phyloP scores from a whole-genome alignment of 2,888 invertebrate species.

The Zele albiditarsus region DNA sequence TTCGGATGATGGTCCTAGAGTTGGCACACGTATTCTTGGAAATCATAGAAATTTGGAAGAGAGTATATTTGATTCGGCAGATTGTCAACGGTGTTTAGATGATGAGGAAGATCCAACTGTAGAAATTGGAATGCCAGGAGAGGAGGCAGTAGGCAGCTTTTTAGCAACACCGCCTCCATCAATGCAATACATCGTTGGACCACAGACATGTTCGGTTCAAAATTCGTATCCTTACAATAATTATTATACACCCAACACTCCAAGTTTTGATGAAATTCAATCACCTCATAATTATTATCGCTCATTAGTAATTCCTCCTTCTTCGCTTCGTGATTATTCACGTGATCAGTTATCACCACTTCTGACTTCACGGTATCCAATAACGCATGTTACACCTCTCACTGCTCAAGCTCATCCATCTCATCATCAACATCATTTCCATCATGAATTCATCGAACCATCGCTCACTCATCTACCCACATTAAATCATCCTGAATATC shows the following conservation, averaged over 20 bases:
- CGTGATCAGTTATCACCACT: not conserved
- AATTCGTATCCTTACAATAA: not conserved
- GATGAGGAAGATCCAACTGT: not conserved
- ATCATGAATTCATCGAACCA: not conserved
- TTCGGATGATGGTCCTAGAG: conserved; percentile 56
- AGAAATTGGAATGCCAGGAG: not conserved
- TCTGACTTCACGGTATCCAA: not conserved
- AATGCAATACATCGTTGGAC: not conserved
- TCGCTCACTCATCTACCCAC: not conserved
- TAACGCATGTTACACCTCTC: not conserved
- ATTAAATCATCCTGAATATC: not conserved
- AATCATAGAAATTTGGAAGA: not conserved
- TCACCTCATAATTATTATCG: not conserved
- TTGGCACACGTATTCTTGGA: conserved; percentile 46
- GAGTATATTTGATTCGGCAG: not conserved
- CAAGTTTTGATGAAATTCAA: conserved; percentile 5
- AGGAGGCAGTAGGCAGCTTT: not conserved
- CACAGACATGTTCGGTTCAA: not conserved
- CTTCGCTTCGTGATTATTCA: not conserved
- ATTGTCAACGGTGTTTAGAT: conserved; percentile 16
- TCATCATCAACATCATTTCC: not conserved
- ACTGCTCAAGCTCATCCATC: not conserved
- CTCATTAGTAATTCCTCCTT: not conserved
- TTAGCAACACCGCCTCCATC: not conserved
- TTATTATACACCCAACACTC: not conserved